Evolutionary conservation across 1,140 invertebrate genomes (phyloP).

Genomic region (Cydia strobilella): DNA sequence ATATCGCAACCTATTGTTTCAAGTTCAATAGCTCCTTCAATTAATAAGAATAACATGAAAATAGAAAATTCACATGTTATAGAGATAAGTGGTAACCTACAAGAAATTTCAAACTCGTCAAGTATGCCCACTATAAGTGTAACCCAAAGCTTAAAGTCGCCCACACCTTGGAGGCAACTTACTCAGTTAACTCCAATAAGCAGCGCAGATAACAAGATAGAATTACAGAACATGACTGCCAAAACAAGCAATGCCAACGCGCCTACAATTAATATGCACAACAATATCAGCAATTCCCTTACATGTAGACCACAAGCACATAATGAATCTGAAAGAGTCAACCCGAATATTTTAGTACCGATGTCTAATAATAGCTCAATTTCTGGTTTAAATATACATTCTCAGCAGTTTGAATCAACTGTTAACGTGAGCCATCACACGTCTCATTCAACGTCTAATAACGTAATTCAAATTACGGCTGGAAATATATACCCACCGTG

Average conservation of each 20-base stretch:
- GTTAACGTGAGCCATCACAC: constrained; percentile 65
- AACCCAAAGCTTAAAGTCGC: constrained; percentile 72
- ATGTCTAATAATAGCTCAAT: constrained; percentile 60
- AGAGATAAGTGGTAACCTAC: constrained; percentile 73
- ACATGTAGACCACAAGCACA: constrained; percentile 55
- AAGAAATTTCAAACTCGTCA: constrained; percentile 62
- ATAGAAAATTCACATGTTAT: constrained; percentile 75
- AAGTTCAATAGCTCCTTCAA: constrained; percentile 69
- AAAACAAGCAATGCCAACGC: constrained; percentile 57
- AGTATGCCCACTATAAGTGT: constrained; percentile 74
- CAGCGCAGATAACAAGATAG: constrained; percentile 61
- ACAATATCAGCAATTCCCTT: constrained; percentile 44
- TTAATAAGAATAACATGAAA: constrained; percentile 66
- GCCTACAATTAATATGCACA: constrained; percentile 59
- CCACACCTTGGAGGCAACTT: constrained; percentile 72
- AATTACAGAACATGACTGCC: constrained; percentile 61
- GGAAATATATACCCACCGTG: constrained; percentile 74
- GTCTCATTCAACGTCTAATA: constrained; percentile 63
- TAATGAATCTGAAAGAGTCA: constrained; percentile 63
- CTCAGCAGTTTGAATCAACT: constrained; percentile 67
- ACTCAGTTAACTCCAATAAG: constrained; percentile 43
- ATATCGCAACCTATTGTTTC: constrained; percentile 74
- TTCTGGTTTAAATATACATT: constrained; percentile 53
- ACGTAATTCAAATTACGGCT: constrained; percentile 73
- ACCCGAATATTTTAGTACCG: constrained; percentile 65